Evolutionary conservation across 2,888 invertebrate genomes (phyloP).

Genomic region (Craniophora ligustri): DNA sequence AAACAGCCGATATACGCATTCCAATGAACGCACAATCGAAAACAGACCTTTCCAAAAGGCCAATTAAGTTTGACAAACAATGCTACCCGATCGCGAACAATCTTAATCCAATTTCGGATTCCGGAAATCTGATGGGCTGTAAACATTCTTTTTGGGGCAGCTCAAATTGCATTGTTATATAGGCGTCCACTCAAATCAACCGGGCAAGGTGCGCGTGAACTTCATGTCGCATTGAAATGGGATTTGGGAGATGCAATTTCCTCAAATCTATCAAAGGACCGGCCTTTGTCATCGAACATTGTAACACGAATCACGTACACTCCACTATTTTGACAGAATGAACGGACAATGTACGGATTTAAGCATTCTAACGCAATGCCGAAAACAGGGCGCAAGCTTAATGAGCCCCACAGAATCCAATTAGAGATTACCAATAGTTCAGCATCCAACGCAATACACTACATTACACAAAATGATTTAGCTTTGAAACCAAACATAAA

Average conservation of each 20-base stretch:
- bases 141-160: conserved; percentile 33
- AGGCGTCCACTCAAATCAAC: conserved; percentile 56
- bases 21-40: conserved; percentile 25
- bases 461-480: conserved; percentile 20
- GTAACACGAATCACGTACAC: conserved; percentile 72
- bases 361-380: conserved; percentile 21
- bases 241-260: conserved; percentile 80
- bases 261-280: conserved; percentile 67
- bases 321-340: conserved; percentile 62
- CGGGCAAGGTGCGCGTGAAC: conserved; percentile 58
- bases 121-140: conserved; percentile 36
- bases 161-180: conserved; percentile 35
- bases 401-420: conserved; percentile 32
- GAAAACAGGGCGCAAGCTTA: conserved; percentile 18
- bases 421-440: conserved; percentile 36
- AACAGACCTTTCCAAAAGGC: conserved; percentile 41
- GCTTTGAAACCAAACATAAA: conserved; percentile 3
- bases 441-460: conserved; percentile 14
- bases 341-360: conserved; percentile 52
- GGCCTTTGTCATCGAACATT: conserved; percentile 67
- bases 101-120: conserved; percentile 52
- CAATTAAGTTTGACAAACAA: conserved; percentile 52
- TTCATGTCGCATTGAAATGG: conserved; percentile 66
- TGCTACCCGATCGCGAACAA: conserved; percentile 34
- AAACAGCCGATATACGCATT: conserved; percentile 27